Base-by-base conservation (phyloP, 2,113 vertebrate genomes). In the Zosterops borbonicus region DNA sequence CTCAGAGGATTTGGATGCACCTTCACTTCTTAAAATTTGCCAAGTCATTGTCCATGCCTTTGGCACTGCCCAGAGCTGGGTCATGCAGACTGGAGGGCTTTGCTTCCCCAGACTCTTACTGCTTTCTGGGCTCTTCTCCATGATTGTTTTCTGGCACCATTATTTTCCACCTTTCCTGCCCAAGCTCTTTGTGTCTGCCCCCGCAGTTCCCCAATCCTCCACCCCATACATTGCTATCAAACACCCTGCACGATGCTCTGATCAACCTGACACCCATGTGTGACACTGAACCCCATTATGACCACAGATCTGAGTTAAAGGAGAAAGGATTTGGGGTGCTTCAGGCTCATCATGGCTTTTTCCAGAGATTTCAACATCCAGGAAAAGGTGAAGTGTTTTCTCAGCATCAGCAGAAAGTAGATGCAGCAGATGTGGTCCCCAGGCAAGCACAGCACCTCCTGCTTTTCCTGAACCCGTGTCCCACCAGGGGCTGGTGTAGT, bases 171-270 rank as follows among this genome's bases (percentile, higher is more conserved):
- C 29, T 83, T 29, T 58, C 22, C 71, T 74, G 29, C 23, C 64
- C 1, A 0, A 87, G 64, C 42, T 69, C 14, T 2, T 33, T 56
- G 12, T 4, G 11, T 44, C 49, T 7, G 1, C 10, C 17, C 20
- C 42, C 35, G 1, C 9, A 65, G 12, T 29, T 4, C 14, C 58
- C 35, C 56, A 20, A 7, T 24, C 33, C 47, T 76, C 33, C 24
- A 42, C 8, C 22, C 27, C 9, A 4, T 1, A 20, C 6, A 1
- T 1, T 2, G 67, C 28, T 27, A 86, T 27, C 39, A 65, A 89
- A 71, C 1, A 60, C 22, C 27, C 19, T 0, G 0, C 3, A 2
- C 0, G 0, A 25, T 42, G 17, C 47, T 63, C 41, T 69, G 49
- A 62, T 44, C 8, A 0, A 3, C 62, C 63, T 49, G 39, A 71